Conservation (phyloP, 2,797 vertebrate species). For the Enteromius mattozi region DNA sequence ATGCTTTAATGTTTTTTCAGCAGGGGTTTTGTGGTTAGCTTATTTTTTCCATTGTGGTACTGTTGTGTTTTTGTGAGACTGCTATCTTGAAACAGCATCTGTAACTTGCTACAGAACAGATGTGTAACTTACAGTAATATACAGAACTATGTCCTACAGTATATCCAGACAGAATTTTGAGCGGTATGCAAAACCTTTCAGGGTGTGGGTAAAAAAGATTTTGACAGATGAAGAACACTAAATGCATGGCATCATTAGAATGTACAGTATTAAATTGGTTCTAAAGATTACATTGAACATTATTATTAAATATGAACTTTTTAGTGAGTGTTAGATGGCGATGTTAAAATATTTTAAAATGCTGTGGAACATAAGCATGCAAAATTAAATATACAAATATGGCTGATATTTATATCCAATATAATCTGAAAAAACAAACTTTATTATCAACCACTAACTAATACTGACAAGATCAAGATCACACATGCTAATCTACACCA, state of each 20-base stretch:
- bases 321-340: neutral
- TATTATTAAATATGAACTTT: neutral
- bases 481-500: neutral
- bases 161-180: neutral
- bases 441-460: neutral
- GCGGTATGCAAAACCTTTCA: neutral
- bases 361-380: neutral
- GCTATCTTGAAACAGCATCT: conserved; percentile 9
- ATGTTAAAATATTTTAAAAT: neutral
- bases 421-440: neutral
- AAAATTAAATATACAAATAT: neutral
- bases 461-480: neutral
- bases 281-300: neutral
- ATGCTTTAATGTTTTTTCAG: conserved; percentile 26
- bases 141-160: neutral
- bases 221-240: neutral
- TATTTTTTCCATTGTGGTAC: neutral
- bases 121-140: neutral
- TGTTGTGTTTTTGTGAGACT: conserved; percentile 1
- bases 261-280: neutral
- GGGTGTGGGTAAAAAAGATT: neutral
- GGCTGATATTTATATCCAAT: neutral
- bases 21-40: conserved; percentile 18
- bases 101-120: neutral
- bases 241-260: neutral